A percentile compares a stretch with the other conserved stretches of the same genome.
These are phyloP conservation scores for Chloropsis hardwickii DNA, from an alignment of 2,113 vertebrate genomes.

Conservation along the genomic window DNA sequence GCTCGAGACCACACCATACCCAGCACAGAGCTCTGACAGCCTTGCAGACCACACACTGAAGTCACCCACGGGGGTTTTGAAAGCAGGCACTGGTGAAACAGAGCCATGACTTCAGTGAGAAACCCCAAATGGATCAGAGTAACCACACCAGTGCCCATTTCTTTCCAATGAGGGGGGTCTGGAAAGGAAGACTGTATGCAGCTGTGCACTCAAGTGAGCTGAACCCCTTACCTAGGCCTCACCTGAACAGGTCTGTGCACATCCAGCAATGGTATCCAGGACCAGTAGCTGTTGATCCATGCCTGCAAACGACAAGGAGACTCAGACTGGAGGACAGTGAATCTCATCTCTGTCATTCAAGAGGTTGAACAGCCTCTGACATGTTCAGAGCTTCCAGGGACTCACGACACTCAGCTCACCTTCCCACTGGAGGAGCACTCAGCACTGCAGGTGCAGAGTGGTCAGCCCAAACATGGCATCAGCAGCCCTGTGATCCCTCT, in stretches of 20 bases:
- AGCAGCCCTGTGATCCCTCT: not conserved
- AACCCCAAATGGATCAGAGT: not conserved
- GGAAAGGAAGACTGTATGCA: not conserved
- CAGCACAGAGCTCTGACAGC: no score
- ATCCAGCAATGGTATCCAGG: not conserved
- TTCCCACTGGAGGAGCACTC: not conserved
- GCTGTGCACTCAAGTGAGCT: not conserved
- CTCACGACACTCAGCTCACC: not conserved
- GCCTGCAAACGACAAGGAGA: not conserved
- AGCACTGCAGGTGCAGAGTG: not conserved
- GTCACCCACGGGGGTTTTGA: not conserved
- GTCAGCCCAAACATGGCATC: not conserved
- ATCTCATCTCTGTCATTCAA: not conserved
- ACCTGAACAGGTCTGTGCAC: not conserved
- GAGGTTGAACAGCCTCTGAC: not conserved
- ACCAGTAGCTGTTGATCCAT: not conserved
- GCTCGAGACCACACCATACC: not conserved
- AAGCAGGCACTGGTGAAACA: not conserved
- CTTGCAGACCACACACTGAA: not conserved
- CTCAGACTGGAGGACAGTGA: not conserved
- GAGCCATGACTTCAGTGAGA: not conserved
- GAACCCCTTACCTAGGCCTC: not conserved
- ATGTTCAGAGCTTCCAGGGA: not conserved
- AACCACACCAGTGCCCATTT: not conserved
- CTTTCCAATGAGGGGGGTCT: not conserved